Percentiles rank a stretch among this genome's conserved stretches.
These are phyloP conservation scores for Lophotis ruficrista DNA, from an alignment of 2,113 vertebrate species.

Conservation along the genomic window DNA sequence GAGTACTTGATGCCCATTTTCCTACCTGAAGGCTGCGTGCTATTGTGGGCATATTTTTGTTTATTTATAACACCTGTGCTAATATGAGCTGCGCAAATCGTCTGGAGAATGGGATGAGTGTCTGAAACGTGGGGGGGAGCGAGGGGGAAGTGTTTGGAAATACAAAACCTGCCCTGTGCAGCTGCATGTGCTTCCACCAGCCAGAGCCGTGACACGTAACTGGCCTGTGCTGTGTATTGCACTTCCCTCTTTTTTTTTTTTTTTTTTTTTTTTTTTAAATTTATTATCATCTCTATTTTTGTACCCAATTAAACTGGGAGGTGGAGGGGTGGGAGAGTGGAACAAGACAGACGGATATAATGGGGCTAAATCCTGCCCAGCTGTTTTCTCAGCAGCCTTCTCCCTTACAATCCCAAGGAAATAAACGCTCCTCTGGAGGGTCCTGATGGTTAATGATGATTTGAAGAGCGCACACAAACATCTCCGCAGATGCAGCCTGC, in stretches of 20 bases:
- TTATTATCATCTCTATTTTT: neutral
- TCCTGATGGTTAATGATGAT: conserved; percentile 64
- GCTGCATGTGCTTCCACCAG: neutral
- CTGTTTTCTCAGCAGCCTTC: conserved; percentile 59
- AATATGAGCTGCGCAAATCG: neutral
- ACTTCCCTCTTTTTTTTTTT: neutral
- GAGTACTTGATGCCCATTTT: neutral
- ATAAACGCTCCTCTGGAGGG: conserved; percentile 54
- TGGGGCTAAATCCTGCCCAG: conserved; percentile 55
- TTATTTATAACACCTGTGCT: conserved; percentile 48
- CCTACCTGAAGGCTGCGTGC: neutral
- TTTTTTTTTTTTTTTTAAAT: no score
- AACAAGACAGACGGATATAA: neutral
- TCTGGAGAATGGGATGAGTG: conserved; percentile 2
- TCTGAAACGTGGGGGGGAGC: neutral
- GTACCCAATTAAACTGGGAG: neutral
- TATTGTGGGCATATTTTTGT: neutral
- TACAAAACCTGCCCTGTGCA: conserved; percentile 6
- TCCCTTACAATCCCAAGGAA: conserved; percentile 42
- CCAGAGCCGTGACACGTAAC: neutral
- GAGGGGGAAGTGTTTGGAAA: neutral
- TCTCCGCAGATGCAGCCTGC: conserved; percentile 43
- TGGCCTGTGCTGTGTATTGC: neutral
- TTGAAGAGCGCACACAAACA: conserved; percentile 60
- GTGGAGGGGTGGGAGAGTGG: neutral